These are phyloP conservation scores for Labroides dimidiatus DNA, from an alignment of 2,797 vertebrate genomes.

Conservation along the genomic window DNA sequence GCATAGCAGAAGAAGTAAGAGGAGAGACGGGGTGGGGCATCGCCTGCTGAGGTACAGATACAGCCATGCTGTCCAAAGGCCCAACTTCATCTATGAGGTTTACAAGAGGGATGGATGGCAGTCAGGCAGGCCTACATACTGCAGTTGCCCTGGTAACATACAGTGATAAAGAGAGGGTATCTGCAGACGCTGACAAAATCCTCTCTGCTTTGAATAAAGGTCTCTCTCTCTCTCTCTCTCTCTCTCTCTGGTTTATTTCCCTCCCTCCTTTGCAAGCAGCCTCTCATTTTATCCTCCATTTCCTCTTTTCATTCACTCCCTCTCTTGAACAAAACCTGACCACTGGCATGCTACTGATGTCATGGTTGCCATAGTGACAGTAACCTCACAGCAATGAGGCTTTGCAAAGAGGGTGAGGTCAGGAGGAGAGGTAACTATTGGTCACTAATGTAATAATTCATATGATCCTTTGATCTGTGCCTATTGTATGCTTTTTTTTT, in stretches of 20 bases:
- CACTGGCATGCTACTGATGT: conserved; percentile 78
- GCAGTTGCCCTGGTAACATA: conserved; percentile 85
- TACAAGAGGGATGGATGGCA: conserved; percentile 45
- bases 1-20: conserved; percentile 16
- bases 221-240: conserved; percentile 23
- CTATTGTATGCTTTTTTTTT: background rate
- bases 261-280: conserved; percentile 38
- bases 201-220: conserved; percentile 34
- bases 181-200: conserved; percentile 49
- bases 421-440: conserved; percentile 75
- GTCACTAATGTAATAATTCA: conserved; percentile 63
- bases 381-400: conserved; percentile 70
- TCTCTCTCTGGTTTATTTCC: conserved; percentile 56
- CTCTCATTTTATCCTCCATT: conserved; percentile 67
- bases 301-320: conserved; percentile 63
- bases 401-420: conserved; percentile 65
- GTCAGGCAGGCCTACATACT: conserved; percentile 65
- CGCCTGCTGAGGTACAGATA: conserved; percentile 47
- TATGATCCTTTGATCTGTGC: conserved; percentile 23
- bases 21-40: conserved; percentile 18
- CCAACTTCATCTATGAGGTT: conserved; percentile 52
- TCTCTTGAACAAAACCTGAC: conserved; percentile 72
- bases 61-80: conserved; percentile 47
- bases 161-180: conserved; percentile 59
- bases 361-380: conserved; percentile 81